Percentiles rank a stretch among this genome's conserved stretches.
Evolutionary conservation across 2,888 invertebrate species (phyloP).

Genomic region (Tiliacea aurago): DNA sequence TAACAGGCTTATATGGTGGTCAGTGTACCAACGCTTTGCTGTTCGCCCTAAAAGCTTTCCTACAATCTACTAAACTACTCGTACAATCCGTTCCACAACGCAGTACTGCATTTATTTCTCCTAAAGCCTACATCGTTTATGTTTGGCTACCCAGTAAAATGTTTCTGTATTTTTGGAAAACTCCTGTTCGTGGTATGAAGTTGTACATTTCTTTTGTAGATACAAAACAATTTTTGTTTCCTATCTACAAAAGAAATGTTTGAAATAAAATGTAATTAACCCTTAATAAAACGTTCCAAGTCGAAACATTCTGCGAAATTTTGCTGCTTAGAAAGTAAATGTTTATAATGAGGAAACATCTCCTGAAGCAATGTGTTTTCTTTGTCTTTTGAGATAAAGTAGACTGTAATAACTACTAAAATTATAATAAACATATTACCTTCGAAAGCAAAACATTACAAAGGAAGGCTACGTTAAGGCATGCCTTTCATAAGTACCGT

Average conservation of each 20-base stretch:
- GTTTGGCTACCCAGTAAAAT: constrained; percentile 23
- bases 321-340: constrained; percentile 22
- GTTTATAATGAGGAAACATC: constrained; percentile 26
- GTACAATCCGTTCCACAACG: constrained; percentile 63
- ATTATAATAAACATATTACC: constrained; percentile 52
- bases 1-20: constrained; percentile 68
- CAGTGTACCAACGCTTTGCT: constrained; percentile 66
- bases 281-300: constrained; percentile 15
- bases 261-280: constrained; percentile 20
- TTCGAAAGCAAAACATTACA: constrained; percentile 57
- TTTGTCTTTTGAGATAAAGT: constrained; percentile 47
- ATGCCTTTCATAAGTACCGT: constrained; percentile 49
- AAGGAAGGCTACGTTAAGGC: constrained; percentile 48
- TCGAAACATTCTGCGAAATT: constrained; percentile 24
- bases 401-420: constrained; percentile 40
- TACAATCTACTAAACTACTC: constrained; percentile 74
- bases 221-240: background rate
- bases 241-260: constrained; percentile 2
- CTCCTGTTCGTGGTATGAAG: constrained; percentile 13
- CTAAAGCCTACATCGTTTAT: constrained; percentile 45
- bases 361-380: constrained; percentile 32
- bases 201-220: constrained; percentile 14
- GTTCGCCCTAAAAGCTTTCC: constrained; percentile 78
- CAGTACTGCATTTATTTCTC: constrained; percentile 58
- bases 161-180: constrained; percentile 20